phyloP scores from a whole-genome alignment of 2,888 invertebrate species.

The Acleris sparsana region DNA sequence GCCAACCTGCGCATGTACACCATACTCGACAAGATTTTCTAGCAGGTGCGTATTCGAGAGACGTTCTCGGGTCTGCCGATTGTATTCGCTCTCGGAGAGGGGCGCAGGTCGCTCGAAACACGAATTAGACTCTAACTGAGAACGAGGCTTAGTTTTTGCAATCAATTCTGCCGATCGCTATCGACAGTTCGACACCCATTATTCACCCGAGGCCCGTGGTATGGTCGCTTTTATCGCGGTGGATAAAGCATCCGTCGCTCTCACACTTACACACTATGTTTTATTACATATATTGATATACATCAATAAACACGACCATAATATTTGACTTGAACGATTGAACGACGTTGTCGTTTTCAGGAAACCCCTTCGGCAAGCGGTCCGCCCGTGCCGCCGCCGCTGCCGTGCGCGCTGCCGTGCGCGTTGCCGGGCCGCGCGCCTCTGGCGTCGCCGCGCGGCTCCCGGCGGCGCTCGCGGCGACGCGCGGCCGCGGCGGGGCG shows the following conservation, averaged over 20 bases:
- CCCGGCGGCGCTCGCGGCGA: slow-evolving; percentile 33
- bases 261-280: no score
- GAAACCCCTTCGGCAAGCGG: slow-evolving; percentile 21
- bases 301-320: no score
- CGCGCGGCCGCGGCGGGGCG: slow-evolving; percentile 39
- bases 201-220: no score
- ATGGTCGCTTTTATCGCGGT: no score
- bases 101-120: no score
- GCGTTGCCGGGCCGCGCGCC: slow-evolving; percentile 34
- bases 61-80: neutral
- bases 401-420: slow-evolving; percentile 33
- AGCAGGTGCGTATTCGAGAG: slow-evolving; percentile 60
- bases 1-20: slow-evolving; percentile 80
- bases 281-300: no score
- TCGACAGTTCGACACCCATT: no score
- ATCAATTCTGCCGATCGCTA: no score
- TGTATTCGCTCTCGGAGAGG: no score
- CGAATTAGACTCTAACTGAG: no score
- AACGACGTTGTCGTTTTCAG: slow-evolving; percentile 14
- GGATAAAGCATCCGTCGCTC: no score
- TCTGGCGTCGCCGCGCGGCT: slow-evolving; percentile 27
- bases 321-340: neutral
- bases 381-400: slow-evolving; percentile 28
- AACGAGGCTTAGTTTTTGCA: no score
- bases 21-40: slow-evolving; percentile 80